Conservation (phyloP, 2,888 invertebrate species). For the Eristalis intricaria region DNA sequence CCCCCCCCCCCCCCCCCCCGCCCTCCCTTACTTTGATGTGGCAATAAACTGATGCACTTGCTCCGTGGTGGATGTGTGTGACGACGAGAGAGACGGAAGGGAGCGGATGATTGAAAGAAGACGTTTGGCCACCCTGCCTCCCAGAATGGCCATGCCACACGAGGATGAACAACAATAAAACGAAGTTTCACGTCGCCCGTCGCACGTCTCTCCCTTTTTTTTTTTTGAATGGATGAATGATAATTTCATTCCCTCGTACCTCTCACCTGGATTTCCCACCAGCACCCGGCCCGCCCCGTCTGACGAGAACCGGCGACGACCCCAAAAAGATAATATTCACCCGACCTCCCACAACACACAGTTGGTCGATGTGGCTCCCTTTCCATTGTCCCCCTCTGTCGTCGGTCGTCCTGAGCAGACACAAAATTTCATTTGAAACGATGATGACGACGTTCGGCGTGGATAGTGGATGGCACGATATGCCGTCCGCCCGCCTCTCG, state of each 20-base stretch:
- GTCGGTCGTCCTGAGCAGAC: slow-evolving; percentile 50
- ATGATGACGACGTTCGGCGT: slow-evolving; percentile 38
- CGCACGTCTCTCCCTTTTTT: slow-evolving; percentile 26
- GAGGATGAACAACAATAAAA: slow-evolving; percentile 64
- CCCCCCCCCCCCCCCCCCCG: no score
- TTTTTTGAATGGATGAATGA: slow-evolving; percentile 62
- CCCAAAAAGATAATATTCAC: slow-evolving; percentile 44
- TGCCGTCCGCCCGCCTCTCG: slow-evolving; percentile 3
- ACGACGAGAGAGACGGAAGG: no score
- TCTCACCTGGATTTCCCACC: slow-evolving; percentile 26
- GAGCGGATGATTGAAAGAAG: slow-evolving; percentile 57
- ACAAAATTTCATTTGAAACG: slow-evolving; percentile 66
- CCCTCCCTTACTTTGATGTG: slow-evolving; percentile 64
- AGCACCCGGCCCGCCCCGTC: slow-evolving; percentile 10
- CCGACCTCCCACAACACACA: not conserved
- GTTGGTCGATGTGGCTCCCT: not conserved
- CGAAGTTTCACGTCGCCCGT: slow-evolving; percentile 16
- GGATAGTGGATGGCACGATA: slow-evolving; percentile 26
- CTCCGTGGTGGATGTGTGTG: slow-evolving; percentile 18
- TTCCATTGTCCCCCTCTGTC: slow-evolving; percentile 6
- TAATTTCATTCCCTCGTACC: slow-evolving; percentile 55
- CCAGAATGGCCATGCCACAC: slow-evolving; percentile 30
- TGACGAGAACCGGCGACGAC: slow-evolving; percentile 55
- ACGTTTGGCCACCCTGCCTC: slow-evolving; percentile 43
- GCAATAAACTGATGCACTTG: slow-evolving; percentile 71